Percentiles rank a stretch among this genome's conserved stretches.
These are phyloP conservation scores for Tangara arthus DNA, from an alignment of 2,797 vertebrate species.

Conservation along the genomic window DNA sequence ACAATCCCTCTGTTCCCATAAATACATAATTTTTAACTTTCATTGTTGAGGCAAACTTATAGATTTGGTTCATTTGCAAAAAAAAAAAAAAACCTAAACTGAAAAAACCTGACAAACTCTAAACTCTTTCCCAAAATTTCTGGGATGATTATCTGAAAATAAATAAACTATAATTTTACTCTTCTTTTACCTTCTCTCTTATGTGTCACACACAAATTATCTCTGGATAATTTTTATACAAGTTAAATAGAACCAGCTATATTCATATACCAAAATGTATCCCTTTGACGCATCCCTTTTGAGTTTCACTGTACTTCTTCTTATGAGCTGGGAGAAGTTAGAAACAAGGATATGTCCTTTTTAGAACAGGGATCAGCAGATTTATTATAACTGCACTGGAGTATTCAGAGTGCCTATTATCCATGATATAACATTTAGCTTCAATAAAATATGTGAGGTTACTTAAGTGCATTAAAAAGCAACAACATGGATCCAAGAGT, in stretches of 20 bases:
- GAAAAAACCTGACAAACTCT: fast-evolving
- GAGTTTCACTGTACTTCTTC: neutral
- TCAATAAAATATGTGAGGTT: neutral
- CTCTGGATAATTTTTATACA: neutral
- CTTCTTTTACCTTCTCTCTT: neutral
- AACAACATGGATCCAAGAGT: neutral
- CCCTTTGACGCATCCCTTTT: neutral
- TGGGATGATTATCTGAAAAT: neutral
- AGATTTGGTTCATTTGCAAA: neutral
- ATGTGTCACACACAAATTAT: neutral
- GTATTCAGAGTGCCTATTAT: neutral
- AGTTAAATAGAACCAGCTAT: neutral
- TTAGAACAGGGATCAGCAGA: neutral
- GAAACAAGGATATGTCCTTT: neutral
- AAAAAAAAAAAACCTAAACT: neutral
- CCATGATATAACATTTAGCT: neutral
- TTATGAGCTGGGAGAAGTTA: neutral
- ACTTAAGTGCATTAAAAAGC: neutral
- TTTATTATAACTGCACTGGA: neutral
- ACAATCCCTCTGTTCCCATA: neutral
- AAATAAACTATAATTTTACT: neutral
- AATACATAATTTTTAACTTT: neutral
- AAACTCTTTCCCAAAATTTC: neutral
- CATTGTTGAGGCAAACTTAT: neutral
- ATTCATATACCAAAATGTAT: neutral